These are phyloP conservation scores for Cephalopachus bancanus DNA, from an alignment of 2,797 vertebrate genomes.

Conservation along the genomic window DNA sequence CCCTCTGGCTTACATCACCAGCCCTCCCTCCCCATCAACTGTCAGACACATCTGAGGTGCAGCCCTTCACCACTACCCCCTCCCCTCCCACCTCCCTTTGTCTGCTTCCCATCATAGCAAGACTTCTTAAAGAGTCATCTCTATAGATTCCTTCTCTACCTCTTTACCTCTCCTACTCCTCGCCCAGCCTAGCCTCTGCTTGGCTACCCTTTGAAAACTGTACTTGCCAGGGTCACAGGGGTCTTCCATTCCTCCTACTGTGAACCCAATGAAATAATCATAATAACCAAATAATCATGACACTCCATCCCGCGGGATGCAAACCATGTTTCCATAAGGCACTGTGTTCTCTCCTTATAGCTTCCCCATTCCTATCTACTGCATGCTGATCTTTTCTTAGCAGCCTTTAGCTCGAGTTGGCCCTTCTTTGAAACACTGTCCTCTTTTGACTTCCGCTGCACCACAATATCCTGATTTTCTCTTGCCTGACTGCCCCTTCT, in stretches of 20 bases:
- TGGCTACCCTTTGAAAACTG: not conserved
- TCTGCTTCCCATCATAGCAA: not conserved
- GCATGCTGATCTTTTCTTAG: not conserved
- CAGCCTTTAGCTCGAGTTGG: not conserved
- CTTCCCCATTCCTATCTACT: too few species aligned
- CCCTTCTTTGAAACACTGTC: not conserved
- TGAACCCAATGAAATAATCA: too few species aligned
- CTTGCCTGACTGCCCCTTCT: not conserved
- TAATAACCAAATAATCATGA: too few species aligned
- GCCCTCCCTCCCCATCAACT: not conserved
- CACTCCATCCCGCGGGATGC: too few species aligned
- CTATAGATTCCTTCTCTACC: not conserved
- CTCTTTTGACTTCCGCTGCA: not conserved
- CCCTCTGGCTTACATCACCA: not conserved
- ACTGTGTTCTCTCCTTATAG: too few species aligned
- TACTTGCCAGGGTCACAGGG: not conserved
- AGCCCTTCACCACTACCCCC: not conserved
- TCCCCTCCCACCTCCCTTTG: not conserved
- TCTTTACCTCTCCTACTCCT: not conserved
- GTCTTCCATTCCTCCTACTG: not conserved
- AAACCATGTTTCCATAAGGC: too few species aligned
- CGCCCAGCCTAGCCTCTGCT: not conserved
- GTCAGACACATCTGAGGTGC: not conserved
- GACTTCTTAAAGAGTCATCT: not conserved
- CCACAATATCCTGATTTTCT: not conserved